phyloP scores from a whole-genome alignment of 2,797 vertebrate species.

The Anguilla marmorata region DNA sequence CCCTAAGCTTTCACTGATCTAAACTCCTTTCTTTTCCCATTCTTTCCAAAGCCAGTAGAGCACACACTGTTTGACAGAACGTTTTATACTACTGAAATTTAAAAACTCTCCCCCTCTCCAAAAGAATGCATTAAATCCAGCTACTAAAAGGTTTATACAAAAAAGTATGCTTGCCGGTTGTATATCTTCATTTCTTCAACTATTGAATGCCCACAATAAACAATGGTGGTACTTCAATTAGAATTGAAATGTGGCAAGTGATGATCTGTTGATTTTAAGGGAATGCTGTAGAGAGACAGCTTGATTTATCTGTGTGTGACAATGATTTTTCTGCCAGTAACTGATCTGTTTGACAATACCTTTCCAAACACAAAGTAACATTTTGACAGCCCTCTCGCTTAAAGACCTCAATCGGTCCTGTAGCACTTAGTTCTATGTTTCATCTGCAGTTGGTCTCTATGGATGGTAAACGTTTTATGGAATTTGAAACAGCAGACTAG shows the following conservation, averaged over 20 bases:
- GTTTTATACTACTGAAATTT: neutral
- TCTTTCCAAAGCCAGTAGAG: neutral
- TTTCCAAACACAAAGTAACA: neutral
- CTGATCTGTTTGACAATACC: neutral
- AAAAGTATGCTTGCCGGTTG: neutral
- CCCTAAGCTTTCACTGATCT: slow-evolving; percentile 1
- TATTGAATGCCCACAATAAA: neutral
- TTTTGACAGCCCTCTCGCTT: neutral
- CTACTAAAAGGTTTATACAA: neutral
- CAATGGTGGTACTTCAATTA: neutral
- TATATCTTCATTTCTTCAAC: neutral
- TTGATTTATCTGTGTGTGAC: neutral
- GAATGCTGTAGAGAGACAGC: neutral
- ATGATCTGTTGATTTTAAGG: neutral
- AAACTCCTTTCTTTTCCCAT: neutral
- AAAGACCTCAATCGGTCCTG: neutral
- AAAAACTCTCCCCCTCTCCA: neutral
- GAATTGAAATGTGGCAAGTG: neutral
- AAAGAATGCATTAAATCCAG: neutral
- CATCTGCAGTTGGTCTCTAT: neutral
- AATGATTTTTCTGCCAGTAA: neutral
- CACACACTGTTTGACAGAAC: neutral
- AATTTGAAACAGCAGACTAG: neutral
- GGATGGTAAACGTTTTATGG: neutral
- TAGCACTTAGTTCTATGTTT: neutral